A percentile compares a stretch with the other conserved stretches of the same genome.
Conservation (phyloP, 2,888 invertebrate genomes). For the Endotricha flammealis region DNA sequence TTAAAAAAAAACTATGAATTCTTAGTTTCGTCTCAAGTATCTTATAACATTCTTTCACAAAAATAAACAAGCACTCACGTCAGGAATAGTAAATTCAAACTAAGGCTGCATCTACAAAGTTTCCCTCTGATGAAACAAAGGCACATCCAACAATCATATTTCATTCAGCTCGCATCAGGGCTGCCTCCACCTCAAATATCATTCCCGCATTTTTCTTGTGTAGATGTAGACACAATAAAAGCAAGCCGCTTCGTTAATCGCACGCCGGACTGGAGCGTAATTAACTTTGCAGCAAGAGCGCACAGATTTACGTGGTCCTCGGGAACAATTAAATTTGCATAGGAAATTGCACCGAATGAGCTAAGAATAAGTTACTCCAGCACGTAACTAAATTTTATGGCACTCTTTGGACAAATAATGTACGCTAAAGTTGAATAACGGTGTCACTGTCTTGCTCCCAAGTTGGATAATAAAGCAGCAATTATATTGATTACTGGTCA, state of each 20-base stretch:
- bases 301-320: slow-evolving; percentile 73
- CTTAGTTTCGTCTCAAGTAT: no score
- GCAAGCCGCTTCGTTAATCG: slow-evolving; percentile 66
- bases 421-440: slow-evolving; percentile 1
- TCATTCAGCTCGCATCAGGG: neutral
- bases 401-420: slow-evolving; percentile 33
- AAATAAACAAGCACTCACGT: no score
- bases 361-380: slow-evolving; percentile 67
- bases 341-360: slow-evolving; percentile 72
- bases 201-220: slow-evolving; percentile 43
- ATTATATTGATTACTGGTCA: slow-evolving; percentile 1
- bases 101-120: neutral
- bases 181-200: slow-evolving; percentile 27
- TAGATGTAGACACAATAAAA: slow-evolving; percentile 70
- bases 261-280: slow-evolving; percentile 62
- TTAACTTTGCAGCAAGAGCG: slow-evolving; percentile 71
- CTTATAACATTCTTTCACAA: no score
- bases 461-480: no score
- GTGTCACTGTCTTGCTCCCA: neutral
- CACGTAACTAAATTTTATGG: slow-evolving; percentile 61
- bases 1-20: no score
- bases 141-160: neutral
- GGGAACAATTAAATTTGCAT: slow-evolving; percentile 78
- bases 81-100: neutral
- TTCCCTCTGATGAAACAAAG: neutral